These are phyloP conservation scores for Poicephalus meyeri DNA, from an alignment of 2,113 vertebrate genomes.

Conservation along the genomic window DNA sequence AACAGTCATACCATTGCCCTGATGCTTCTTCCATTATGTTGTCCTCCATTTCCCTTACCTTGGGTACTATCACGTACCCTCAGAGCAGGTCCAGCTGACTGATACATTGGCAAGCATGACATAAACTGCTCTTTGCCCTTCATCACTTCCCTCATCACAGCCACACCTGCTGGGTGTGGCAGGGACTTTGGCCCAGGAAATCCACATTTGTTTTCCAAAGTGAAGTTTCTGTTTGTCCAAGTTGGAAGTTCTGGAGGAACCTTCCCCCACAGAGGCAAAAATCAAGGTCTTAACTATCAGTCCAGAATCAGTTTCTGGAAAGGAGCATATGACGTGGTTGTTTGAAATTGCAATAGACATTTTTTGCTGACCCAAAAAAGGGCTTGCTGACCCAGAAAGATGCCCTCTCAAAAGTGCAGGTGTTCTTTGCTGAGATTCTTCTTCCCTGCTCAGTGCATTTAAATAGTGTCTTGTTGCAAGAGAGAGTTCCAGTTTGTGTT, in stretches of 20 bases:
- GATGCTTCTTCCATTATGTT: background rate
- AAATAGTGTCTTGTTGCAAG: background rate
- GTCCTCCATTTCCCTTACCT: background rate
- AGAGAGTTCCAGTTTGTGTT: background rate
- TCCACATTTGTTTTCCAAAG: background rate
- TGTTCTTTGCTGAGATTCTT: background rate
- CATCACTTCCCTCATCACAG: background rate
- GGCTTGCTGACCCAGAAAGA: fast-evolving
- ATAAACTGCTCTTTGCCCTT: background rate
- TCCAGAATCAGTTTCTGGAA: background rate
- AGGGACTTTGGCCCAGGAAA: background rate
- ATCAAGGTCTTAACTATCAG: background rate
- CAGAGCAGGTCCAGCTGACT: background rate
- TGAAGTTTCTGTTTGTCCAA: background rate
- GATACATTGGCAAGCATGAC: background rate
- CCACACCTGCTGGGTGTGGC: fast-evolving
- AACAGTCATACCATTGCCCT: background rate
- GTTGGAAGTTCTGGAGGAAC: background rate
- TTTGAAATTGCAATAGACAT: background rate
- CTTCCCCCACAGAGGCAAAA: background rate
- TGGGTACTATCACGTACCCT: fast-evolving
- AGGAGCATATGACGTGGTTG: background rate
- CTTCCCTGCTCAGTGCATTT: background rate
- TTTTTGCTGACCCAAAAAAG: background rate
- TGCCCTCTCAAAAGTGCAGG: background rate